These are phyloP conservation scores for Bradypodion pumilum DNA, from an alignment of 2,797 vertebrate species.

Conservation along the genomic window DNA sequence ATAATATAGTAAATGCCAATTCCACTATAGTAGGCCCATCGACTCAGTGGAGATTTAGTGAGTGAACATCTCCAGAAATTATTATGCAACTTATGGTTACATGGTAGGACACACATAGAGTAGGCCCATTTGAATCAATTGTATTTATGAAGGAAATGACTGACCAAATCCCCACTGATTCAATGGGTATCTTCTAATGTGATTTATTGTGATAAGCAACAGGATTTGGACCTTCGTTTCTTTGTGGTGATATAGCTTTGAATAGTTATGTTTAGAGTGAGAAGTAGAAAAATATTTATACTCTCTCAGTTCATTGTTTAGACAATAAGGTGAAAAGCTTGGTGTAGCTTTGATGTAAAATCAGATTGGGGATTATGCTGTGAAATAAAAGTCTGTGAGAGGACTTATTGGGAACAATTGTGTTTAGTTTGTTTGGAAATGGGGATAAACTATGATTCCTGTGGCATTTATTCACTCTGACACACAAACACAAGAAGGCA, in stretches of 20 bases:
- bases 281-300: not conserved
- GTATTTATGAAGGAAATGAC: no score
- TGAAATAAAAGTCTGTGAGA: not conserved
- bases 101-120: no score
- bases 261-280: not conserved
- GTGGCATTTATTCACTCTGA: not conserved
- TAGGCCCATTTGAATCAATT: no score
- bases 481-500: not conserved
- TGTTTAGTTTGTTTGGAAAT: not conserved
- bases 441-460: constrained; percentile 14
- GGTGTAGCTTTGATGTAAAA: not conserved
- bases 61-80: no score
- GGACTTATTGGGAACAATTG: constrained; percentile 4
- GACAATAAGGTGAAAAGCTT: constrained; percentile 15
- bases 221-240: not conserved
- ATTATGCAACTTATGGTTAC: no score
- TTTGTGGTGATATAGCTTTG: no score
- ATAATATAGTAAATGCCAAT: not conserved
- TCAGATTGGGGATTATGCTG: constrained; percentile 5
- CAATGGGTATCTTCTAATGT: not conserved
- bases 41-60: no score
- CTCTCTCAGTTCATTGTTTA: not conserved
- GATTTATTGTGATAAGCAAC: not conserved
- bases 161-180: not conserved
- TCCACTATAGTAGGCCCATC: not conserved